These are phyloP conservation scores for Megaceryle torquata DNA, from an alignment of 2,113 vertebrate genomes.

Conservation along the genomic window DNA sequence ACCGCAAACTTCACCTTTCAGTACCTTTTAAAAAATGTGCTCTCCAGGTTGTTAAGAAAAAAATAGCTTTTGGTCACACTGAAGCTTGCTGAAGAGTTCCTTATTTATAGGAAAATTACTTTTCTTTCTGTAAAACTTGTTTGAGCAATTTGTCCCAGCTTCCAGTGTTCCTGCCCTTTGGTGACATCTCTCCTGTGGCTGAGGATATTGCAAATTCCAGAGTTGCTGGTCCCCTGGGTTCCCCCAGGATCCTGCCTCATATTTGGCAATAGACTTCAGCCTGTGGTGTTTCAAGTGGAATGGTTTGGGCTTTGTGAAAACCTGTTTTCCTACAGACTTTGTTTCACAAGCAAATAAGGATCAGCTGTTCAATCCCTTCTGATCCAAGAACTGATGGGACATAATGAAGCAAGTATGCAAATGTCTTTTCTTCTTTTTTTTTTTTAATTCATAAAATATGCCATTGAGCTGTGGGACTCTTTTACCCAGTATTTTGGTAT, in stretches of 20 bases:
- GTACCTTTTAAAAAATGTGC: neutral
- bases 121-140: conserved; percentile 30
- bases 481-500: neutral
- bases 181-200: conserved; percentile 27
- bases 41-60: neutral
- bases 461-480: neutral
- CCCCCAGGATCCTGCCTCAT: neutral
- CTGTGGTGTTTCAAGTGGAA: neutral
- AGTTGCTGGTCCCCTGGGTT: neutral
- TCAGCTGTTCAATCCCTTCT: conserved; percentile 2
- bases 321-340: conserved; percentile 27
- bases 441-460: neutral
- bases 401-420: neutral
- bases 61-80: neutral
- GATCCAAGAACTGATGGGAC: neutral
- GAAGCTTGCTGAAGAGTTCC: neutral
- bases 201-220: conserved; percentile 43
- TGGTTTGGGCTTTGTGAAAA: conserved; percentile 14
- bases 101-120: neutral
- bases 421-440: neutral
- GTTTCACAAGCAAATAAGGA: conserved; percentile 53
- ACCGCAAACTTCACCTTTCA: neutral
- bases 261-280: conserved; percentile 5
- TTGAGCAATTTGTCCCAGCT: conserved; percentile 7
- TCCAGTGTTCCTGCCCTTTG: neutral